Percentiles rank a stretch among this genome's conserved stretches.
Conservation (phyloP, 2,888 invertebrate species). For the Eupithecia vulgata region DNA sequence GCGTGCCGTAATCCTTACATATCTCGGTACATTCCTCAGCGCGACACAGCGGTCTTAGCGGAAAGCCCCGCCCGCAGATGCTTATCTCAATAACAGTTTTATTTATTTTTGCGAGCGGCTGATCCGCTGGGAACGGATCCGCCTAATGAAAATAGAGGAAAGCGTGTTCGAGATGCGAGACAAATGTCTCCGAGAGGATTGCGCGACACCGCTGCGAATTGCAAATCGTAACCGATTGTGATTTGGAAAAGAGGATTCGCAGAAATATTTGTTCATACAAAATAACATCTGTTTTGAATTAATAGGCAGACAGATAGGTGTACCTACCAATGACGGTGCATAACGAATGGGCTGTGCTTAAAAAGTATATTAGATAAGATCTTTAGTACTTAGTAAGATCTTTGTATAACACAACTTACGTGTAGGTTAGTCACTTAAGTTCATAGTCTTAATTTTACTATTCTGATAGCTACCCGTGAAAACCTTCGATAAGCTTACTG, state of each 20-base stretch:
- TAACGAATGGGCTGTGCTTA: background rate
- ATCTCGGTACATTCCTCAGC: constrained; percentile 82
- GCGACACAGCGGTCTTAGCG: constrained; percentile 82
- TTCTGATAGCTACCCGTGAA: too few relatives aligned
- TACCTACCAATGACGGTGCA: background rate
- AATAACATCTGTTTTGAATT: background rate
- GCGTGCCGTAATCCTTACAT: constrained; percentile 77
- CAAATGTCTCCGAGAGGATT: constrained; percentile 47
- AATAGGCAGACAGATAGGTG: background rate
- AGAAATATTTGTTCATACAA: constrained; percentile 4
- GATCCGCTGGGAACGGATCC: constrained; percentile 77
- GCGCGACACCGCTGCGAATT: constrained; percentile 43
- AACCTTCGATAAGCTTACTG: too few relatives aligned
- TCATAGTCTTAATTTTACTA: too few relatives aligned
- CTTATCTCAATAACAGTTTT: constrained; percentile 84
- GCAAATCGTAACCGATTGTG: constrained; percentile 45
- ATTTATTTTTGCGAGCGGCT: constrained; percentile 82
- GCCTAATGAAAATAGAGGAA: constrained; percentile 79
- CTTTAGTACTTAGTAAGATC: too few relatives aligned
- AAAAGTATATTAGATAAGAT: background rate
- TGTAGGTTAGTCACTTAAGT: too few relatives aligned
- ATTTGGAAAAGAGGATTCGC: constrained; percentile 20
- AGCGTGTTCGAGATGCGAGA: constrained; percentile 57
- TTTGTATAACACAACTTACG: too few relatives aligned
- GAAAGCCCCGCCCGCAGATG: constrained; percentile 78